Conservation (phyloP, 30 jellyfish, hydroid and myxozoan genomes). For the Hydra vulgaris region DNA sequence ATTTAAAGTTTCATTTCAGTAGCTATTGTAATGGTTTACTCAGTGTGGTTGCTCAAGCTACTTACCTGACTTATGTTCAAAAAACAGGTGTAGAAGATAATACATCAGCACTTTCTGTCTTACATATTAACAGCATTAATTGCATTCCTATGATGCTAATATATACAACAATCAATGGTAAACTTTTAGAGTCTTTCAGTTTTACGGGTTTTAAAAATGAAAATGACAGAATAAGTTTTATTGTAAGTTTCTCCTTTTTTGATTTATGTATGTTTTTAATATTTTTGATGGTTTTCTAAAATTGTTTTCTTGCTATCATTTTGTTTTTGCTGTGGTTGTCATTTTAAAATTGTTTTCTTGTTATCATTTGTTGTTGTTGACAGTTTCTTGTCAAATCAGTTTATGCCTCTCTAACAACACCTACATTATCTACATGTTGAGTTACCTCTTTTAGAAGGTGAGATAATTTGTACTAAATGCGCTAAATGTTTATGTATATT, state of each 20-base stretch:
- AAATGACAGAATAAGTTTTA: slow-evolving; percentile 48
- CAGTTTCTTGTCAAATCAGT: too few relatives aligned
- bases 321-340: too few relatives aligned
- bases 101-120: slow-evolving; percentile 63
- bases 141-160: slow-evolving; percentile 65
- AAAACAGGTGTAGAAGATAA: slow-evolving; percentile 84
- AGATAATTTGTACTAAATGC: too few relatives aligned
- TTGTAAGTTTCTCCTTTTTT: not conserved
- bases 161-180: slow-evolving; percentile 46
- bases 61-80: slow-evolving; percentile 81
- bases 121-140: slow-evolving; percentile 88
- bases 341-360: too few relatives aligned
- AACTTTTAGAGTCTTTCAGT: slow-evolving; percentile 24
- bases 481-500: too few relatives aligned
- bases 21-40: slow-evolving; percentile 64
- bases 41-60: slow-evolving; percentile 80
- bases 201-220: slow-evolving; percentile 41
- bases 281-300: too few relatives aligned
- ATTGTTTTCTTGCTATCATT: too few relatives aligned
- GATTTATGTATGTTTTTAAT: not conserved
- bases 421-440: too few relatives aligned
- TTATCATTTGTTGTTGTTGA: too few relatives aligned
- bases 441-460: too few relatives aligned
- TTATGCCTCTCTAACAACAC: too few relatives aligned
- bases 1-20: slow-evolving; percentile 40